Evolutionary conservation across 2,797 vertebrate species (phyloP), one percentile per base, ranked within the genome.

Genomic region (Diplodus puntazzo): DNA sequence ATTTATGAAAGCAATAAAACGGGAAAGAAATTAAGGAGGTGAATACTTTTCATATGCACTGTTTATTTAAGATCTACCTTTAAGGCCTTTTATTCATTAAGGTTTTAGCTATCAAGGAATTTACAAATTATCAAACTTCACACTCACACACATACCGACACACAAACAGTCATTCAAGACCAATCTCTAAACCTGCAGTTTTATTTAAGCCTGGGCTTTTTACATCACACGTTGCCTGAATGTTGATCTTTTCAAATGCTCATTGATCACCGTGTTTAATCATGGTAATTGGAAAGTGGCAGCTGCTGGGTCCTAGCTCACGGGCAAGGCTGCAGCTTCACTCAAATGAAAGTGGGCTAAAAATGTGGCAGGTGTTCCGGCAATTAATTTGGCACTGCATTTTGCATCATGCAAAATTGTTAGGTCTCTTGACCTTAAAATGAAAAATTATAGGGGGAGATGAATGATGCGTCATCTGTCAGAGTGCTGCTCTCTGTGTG

Each of bases 261-360:
- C 81, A 84, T 82, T 81, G 78, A 85, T 85, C 85, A 75, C 55
- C 4, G 7, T 63, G 54, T 89, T 89, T 80, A 85, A 86, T 89
- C 83, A 74, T 34, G 59, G 59, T 86, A 82, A 87, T 77, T 77
- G 79, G 45, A 73, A 77, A 59, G 66, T 84, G 85, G 68, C 83
- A 84, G 79, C 81, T 80, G 72, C 55, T 59, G 39, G 75, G 75
- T 81, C 68, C 77, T 73, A 72, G 53, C 57, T 75, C 59, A 23
- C 58, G 39, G 18, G 67, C 30, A n/a, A n/a, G 61, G 17, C 68
- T 72, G 27, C 52, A 57, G 66, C 58, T 43, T 58, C 72, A n/a
- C 48, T 61, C 49, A 27, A 50, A 48, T 34, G 10, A 76, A 67
- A 73, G 55, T 14, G 30, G 21, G 14, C 55, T 64, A 25, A 75